phyloP scores from a whole-genome alignment of 2,797 vertebrate species.

The Pseudochirops cupreus region DNA sequence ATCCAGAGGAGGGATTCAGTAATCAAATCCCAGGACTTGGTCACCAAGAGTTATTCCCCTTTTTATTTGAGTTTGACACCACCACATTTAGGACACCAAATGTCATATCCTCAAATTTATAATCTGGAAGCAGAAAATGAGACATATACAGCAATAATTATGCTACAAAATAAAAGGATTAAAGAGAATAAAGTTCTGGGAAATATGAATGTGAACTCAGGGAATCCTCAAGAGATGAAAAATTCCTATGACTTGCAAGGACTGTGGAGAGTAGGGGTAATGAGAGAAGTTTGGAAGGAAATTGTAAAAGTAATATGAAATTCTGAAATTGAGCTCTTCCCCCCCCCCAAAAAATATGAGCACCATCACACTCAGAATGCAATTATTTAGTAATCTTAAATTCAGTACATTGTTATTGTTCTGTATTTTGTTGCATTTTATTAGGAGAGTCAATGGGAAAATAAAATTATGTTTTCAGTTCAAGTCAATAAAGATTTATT shows the following conservation, averaged over 20 bases:
- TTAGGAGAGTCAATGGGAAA: not conserved
- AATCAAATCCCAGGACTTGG: not conserved
- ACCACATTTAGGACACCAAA: not conserved
- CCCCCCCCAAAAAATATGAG: not conserved
- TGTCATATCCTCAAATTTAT: not conserved
- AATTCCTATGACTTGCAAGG: not conserved
- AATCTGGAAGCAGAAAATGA: not conserved
- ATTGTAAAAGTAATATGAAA: not conserved
- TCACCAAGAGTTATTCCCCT: not conserved
- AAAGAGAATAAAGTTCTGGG: not conserved
- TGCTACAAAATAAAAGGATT: not conserved
- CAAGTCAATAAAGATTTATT: not conserved
- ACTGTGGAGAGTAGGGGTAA: not conserved
- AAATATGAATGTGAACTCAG: not conserved
- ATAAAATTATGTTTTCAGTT: not conserved
- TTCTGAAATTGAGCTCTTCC: not conserved
- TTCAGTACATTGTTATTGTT: not conserved
- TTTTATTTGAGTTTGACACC: not conserved
- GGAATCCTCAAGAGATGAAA: not conserved
- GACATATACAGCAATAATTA: not conserved
- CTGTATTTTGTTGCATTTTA: conserved; percentile 25
- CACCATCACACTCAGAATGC: not conserved
- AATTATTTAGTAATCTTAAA: not conserved
- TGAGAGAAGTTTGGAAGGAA: not conserved
- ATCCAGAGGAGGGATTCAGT: not conserved